These are phyloP conservation scores for Drosophila jambulina DNA, from an alignment of 1,140 invertebrate genomes.

Conservation along the genomic window DNA sequence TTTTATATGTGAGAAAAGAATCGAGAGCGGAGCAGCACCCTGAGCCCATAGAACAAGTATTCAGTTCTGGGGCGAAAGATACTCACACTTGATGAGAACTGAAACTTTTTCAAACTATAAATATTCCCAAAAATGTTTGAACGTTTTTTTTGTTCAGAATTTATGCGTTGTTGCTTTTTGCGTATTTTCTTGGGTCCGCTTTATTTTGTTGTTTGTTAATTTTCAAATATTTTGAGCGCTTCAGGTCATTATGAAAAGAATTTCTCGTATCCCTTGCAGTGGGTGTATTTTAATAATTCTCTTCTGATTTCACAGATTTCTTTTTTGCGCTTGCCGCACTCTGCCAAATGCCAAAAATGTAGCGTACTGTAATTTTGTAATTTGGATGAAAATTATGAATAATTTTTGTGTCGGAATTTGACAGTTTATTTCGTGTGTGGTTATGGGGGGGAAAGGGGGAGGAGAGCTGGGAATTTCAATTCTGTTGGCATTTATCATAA, in stretches of 20 bases:
- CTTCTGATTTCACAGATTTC: conserved; percentile 9
- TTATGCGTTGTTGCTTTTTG: conserved; percentile 35
- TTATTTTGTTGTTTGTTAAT: conserved; percentile 60
- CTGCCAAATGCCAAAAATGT: conserved; percentile 39
- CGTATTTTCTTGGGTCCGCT: conserved; percentile 12
- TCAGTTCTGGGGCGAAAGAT: conserved; percentile 20
- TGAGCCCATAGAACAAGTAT: conserved; percentile 19
- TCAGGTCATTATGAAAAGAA: conserved; percentile 69
- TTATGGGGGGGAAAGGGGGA: neutral
- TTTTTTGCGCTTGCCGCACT: neutral
- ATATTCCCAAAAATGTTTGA: conserved; percentile 68
- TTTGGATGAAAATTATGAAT: conserved; percentile 49
- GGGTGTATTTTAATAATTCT: conserved; percentile 18
- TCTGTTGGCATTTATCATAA: conserved; percentile 49
- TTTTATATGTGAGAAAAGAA: conserved; percentile 72
- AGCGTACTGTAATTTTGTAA: conserved; percentile 44
- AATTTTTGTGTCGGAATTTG: conserved; percentile 51
- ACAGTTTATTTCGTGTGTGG: conserved; percentile 20
- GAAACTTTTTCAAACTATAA: conserved; percentile 66
- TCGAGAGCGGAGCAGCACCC: conserved; percentile 29
- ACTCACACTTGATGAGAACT: conserved; percentile 31
- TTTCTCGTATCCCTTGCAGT: conserved; percentile 35
- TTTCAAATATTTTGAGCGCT: conserved; percentile 61
- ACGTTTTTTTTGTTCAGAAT: conserved; percentile 53
- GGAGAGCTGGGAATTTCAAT: conserved; percentile 9